Percentiles rank a stretch among this genome's conserved stretches.
phyloP scores from a whole-genome alignment of 2,888 invertebrate genomes.

The Yponomeuta sedellus region DNA sequence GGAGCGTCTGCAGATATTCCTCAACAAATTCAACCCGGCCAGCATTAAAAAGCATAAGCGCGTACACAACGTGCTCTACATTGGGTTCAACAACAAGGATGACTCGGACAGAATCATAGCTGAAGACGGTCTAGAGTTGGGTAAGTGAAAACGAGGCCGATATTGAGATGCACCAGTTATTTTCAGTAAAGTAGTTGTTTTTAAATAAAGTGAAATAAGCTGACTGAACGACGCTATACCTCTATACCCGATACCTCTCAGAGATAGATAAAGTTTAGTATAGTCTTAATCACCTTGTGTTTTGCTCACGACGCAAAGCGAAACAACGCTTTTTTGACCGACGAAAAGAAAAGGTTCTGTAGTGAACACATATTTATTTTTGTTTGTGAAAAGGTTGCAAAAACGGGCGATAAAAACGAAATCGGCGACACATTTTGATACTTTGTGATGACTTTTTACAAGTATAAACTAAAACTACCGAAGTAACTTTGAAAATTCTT shows the following conservation, averaged over 20 bases:
- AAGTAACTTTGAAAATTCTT: conserved; percentile 5
- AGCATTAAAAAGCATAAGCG: conserved; percentile 54
- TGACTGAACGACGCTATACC: too few relatives aligned
- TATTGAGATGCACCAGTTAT: neutral
- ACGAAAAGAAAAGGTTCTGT: too few relatives aligned
- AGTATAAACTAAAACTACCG: neutral
- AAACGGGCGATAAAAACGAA: too few relatives aligned
- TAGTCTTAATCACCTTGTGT: neutral
- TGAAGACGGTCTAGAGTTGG: conserved; percentile 41
- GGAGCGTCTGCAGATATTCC: conserved; percentile 46
- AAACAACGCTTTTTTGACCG: too few relatives aligned
- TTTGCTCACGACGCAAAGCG: too few relatives aligned
- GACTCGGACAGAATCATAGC: conserved; percentile 41
- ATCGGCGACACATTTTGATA: too few relatives aligned
- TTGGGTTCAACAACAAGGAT: conserved; percentile 44
- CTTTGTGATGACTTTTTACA: too few relatives aligned
- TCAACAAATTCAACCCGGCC: conserved; percentile 43
- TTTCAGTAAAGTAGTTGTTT: neutral
- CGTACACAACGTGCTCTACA: conserved; percentile 49
- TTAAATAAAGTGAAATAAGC: too few relatives aligned
- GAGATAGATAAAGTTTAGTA: too few relatives aligned
- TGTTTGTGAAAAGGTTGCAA: too few relatives aligned
- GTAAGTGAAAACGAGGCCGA: conserved; percentile 32
- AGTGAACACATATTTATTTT: too few relatives aligned
- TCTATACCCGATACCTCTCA: too few relatives aligned